Conservation (phyloP, 2,888 invertebrate genomes). For the Drosophila dives region DNA sequence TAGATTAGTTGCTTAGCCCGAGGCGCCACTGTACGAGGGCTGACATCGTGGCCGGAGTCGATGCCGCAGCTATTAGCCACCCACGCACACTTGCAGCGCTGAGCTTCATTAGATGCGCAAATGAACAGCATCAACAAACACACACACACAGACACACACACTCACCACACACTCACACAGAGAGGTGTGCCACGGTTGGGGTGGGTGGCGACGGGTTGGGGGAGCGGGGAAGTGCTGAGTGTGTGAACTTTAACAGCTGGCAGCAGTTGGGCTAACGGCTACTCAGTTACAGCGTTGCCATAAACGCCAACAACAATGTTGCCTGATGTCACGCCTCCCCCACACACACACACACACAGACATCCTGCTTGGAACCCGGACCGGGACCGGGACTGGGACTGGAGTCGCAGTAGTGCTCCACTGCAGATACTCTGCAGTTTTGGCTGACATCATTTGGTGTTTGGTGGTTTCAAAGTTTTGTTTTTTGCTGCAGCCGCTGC, state of each 20-base stretch:
- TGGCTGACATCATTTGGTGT: slow-evolving; percentile 79
- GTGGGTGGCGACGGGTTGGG: neutral
- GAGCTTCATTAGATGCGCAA: slow-evolving; percentile 76
- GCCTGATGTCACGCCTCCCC: slow-evolving; percentile 15
- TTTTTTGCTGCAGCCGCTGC: slow-evolving; percentile 60
- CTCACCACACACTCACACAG: slow-evolving; percentile 3
- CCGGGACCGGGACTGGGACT: neutral
- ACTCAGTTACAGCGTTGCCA: slow-evolving; percentile 50
- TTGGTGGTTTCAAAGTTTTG: slow-evolving; percentile 72
- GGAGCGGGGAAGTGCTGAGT: slow-evolving; percentile 12
- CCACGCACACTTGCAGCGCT: slow-evolving; percentile 76
- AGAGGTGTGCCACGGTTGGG: too few species aligned
- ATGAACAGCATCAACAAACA: slow-evolving; percentile 59
- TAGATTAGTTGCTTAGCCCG: neutral
- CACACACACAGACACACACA: slow-evolving; percentile 13
- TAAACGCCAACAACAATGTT: slow-evolving; percentile 50
- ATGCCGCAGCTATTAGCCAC: slow-evolving; percentile 69
- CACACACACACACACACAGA: slow-evolving; percentile 16
- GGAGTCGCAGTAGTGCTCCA: neutral
- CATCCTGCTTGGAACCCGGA: neutral
- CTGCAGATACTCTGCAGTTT: slow-evolving; percentile 24
- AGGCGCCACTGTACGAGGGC: slow-evolving; percentile 17
- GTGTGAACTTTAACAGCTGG: slow-evolving; percentile 76
- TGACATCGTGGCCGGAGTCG: slow-evolving; percentile 20
- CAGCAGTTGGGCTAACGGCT: slow-evolving; percentile 60